These are phyloP conservation scores for Neotoxoptera formosana DNA, from an alignment of 1,140 invertebrate species.

Conservation along the genomic window DNA sequence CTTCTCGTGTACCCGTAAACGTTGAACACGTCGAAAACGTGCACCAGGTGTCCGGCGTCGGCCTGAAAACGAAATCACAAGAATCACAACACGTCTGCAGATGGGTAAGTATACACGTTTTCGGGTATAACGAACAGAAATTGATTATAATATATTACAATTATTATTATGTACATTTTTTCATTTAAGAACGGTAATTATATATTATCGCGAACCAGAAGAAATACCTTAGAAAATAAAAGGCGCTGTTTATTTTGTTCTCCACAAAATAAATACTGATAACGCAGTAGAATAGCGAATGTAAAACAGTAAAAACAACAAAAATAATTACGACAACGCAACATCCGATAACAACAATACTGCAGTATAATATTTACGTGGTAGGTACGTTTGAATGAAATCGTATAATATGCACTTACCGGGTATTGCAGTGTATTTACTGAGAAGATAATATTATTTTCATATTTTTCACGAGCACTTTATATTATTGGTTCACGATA, in stretches of 20 bases:
- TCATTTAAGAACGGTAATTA: neutral
- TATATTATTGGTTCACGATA: too few species aligned
- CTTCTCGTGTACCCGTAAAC: slow-evolving; percentile 75
- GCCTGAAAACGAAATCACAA: slow-evolving; percentile 63
- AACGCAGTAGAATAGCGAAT: neutral
- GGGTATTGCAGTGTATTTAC: too few species aligned
- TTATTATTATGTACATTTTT: neutral
- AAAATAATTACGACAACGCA: too few species aligned
- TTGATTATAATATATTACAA: neutral
- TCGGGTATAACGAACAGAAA: neutral
- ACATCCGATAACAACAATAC: too few species aligned
- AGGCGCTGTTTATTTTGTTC: too few species aligned
- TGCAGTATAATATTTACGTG: too few species aligned
- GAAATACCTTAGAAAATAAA: neutral
- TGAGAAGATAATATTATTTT: too few species aligned
- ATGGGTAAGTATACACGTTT: too few species aligned
- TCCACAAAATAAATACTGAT: neutral
- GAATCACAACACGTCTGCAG: neutral
- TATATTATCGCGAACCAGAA: neutral
- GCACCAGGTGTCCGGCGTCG: slow-evolving; percentile 75
- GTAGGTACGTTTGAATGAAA: too few species aligned
- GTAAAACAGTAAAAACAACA: too few species aligned
- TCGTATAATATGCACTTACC: too few species aligned
- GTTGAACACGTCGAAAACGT: slow-evolving; percentile 78
- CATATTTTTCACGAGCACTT: too few species aligned